Percentiles rank a stretch among this genome's conserved stretches.
Evolutionary conservation across 2,888 invertebrate species (phyloP).

Genomic region (Metellina segmentata): DNA sequence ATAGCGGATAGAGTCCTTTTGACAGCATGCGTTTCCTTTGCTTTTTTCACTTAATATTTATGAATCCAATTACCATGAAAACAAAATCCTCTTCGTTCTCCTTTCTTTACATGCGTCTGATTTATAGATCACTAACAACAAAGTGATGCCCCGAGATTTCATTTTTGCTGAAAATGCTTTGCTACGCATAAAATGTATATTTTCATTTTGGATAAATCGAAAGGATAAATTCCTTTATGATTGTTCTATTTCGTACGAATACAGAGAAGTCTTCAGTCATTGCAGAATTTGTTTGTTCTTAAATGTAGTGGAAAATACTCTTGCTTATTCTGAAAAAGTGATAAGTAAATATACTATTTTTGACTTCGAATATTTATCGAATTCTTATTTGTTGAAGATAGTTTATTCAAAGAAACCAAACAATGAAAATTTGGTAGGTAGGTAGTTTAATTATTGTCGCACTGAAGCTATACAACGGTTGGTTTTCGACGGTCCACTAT

Average conservation of each 20-base stretch:
- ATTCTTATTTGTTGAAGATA: no score
- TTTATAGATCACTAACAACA: conserved; percentile 11
- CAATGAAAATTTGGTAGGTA: no score
- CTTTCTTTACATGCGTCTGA: conserved; percentile 7
- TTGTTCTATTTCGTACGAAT: conserved; percentile 9
- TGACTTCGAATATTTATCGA: no score
- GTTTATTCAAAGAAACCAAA: no score
- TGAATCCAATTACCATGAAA: conserved; percentile 31
- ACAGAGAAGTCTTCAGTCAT: conserved; percentile 13
- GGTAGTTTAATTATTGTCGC: no score
- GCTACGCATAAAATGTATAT: neutral
- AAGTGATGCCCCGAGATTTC: conserved; percentile 6
- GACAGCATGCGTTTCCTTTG: neutral
- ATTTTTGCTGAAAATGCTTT: neutral
- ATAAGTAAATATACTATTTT: no score
- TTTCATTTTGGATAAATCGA: conserved; percentile 11
- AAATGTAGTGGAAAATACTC: no score
- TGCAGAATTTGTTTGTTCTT: neutral
- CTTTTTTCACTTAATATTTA: conserved; percentile 16
- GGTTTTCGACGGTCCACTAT: no score
- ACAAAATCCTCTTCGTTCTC: conserved; percentile 10
- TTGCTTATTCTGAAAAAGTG: no score
- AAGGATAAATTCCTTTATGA: neutral
- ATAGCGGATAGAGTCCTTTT: neutral
- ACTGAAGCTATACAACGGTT: no score